phyloP scores from a whole-genome alignment of 2,888 invertebrate genomes.

The Gymnosoma rotundatum region DNA sequence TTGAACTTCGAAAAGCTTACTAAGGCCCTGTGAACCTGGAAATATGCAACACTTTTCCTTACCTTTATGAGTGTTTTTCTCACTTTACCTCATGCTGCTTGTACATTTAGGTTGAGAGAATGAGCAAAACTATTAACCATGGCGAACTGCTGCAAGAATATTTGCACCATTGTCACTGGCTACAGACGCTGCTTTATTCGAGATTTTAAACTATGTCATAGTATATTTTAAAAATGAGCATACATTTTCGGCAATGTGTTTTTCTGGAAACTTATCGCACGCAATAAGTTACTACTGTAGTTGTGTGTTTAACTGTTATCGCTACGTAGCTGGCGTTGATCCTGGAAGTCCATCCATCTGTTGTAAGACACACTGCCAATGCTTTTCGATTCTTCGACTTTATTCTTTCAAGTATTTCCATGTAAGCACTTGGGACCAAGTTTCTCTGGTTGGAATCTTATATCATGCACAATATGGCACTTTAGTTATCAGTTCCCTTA shows the following conservation, averaged over 20 bases:
- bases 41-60: conserved; percentile 27
- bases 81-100: conserved; percentile 20
- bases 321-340: conserved; percentile 32
- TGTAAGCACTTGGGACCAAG: too few species aligned
- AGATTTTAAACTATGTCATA: not conserved
- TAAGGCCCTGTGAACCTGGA: conserved; percentile 2
- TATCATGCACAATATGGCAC: too few species aligned
- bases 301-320: conserved; percentile 47
- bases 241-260: conserved; percentile 38
- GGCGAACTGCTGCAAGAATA: conserved; percentile 38
- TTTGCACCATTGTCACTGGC: conserved; percentile 49
- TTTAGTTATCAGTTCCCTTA: too few species aligned
- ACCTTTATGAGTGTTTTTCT: not conserved
- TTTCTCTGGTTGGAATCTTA: too few species aligned
- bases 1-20: not conserved
- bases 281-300: conserved; percentile 30
- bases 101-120: conserved; percentile 37
- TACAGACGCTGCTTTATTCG: not conserved
- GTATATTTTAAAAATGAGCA: not conserved
- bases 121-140: conserved; percentile 46
- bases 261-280: conserved; percentile 26
- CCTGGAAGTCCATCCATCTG: too few species aligned
- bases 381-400: too few species aligned
- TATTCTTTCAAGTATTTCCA: too few species aligned
- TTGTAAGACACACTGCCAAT: too few species aligned